Evolutionary conservation across 2,888 invertebrate species (phyloP).

Genomic region (Megaustenia siamemsis): DNA sequence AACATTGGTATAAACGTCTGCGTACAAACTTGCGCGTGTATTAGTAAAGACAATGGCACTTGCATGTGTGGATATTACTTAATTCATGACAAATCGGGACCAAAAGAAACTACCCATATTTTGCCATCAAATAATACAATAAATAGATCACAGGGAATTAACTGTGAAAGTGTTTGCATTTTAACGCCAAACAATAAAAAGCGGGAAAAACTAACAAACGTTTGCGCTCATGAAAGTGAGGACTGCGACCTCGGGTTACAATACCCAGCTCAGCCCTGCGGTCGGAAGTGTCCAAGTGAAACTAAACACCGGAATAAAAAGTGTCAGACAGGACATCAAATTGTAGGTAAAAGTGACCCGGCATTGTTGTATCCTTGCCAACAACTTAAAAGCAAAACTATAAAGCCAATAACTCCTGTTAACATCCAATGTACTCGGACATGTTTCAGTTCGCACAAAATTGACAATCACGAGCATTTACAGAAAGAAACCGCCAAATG

Average conservation of each 20-base stretch:
- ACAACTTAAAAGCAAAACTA: not conserved
- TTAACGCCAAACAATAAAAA: not conserved
- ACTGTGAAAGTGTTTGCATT: constrained; percentile 2
- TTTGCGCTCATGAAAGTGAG: too few relatives aligned
- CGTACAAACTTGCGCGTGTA: constrained; percentile 22
- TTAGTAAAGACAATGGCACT: constrained; percentile 6
- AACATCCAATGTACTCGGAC: not conserved
- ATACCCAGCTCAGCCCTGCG: not conserved
- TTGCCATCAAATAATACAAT: not conserved
- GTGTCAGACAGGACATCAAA: constrained; percentile 13
- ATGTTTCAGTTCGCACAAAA: not conserved
- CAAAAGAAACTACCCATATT: not conserved
- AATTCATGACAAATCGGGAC: not conserved
- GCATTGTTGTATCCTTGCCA: not conserved
- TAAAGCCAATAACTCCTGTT: not conserved
- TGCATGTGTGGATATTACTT: constrained; percentile 11
- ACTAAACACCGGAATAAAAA: constrained; percentile 23
- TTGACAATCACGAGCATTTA: not conserved
- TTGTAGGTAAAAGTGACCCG: not conserved
- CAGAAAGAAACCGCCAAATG: not conserved
- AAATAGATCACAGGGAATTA: not conserved
- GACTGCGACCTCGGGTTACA: not conserved
- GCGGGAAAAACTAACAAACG: not conserved
- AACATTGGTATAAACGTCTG: not conserved
- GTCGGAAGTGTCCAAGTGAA: not conserved